Percentiles rank a stretch among this genome's conserved stretches.
These are phyloP conservation scores for Diacarnus erythraeanus DNA, from an alignment of 37 sponge, comb jelly and placozoan species.

Conservation along the genomic window DNA sequence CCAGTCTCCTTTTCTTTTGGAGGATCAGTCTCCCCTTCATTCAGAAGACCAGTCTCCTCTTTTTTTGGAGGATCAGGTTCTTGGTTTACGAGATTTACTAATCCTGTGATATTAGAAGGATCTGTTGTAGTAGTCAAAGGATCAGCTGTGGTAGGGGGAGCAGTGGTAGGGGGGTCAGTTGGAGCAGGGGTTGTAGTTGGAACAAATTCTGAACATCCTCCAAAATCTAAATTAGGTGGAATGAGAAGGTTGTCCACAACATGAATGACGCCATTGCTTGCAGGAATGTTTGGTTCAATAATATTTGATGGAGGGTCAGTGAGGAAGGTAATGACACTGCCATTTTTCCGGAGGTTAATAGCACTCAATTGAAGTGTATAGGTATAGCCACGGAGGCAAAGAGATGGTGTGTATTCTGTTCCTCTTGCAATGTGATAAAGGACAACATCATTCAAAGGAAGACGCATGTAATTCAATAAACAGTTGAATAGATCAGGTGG, in stretches of 20 bases:
- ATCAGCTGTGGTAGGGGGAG: neutral
- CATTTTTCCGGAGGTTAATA: neutral
- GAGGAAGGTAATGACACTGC: conserved; percentile 1
- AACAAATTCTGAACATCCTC: conserved; percentile 23
- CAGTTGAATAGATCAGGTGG: conserved; percentile 29
- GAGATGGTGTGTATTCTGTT: conserved; percentile 34
- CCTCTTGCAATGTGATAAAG: conserved; percentile 33
- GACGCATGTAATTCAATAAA: conserved; percentile 28
- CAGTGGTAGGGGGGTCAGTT: neutral
- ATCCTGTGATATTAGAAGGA: neutral
- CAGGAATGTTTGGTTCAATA: conserved; percentile 26
- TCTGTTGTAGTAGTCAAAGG: neutral
- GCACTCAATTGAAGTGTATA: conserved; percentile 13
- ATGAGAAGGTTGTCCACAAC: conserved; percentile 9
- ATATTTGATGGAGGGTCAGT: conserved; percentile 5
- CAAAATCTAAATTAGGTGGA: conserved; percentile 28
- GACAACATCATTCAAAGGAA: conserved; percentile 31
- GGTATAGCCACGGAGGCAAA: neutral
- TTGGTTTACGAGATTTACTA: neutral
- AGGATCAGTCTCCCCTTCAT: no score
- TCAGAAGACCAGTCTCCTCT: no score
- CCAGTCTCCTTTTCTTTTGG: no score
- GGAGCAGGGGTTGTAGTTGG: conserved; percentile 38
- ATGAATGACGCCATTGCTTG: conserved; percentile 62
- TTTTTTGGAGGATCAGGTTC: no score